These are phyloP conservation scores for Chamaea fasciata DNA, from an alignment of 2,113 vertebrate genomes.

Conservation along the genomic window DNA sequence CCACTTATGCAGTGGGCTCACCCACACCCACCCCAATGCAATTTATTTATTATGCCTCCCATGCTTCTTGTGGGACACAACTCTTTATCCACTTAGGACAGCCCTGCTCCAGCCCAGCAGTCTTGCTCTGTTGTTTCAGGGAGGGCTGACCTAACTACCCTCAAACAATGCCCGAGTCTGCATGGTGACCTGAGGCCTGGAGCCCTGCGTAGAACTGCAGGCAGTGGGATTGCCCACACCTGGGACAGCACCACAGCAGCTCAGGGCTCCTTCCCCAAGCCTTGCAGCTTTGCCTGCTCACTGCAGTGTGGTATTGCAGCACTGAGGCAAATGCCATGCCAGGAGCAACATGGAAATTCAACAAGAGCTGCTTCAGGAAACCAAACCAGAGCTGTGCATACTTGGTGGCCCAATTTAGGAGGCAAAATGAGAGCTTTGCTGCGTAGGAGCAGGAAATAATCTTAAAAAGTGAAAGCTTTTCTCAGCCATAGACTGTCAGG, in stretches of 20 bases:
- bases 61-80: not conserved
- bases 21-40: not conserved
- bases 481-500: conserved; percentile 28
- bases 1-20: not conserved
- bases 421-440: conserved; percentile 10
- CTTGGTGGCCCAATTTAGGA: conserved; percentile 9
- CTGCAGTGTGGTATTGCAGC: not conserved
- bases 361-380: not conserved
- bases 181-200: not conserved
- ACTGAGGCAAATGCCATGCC: not conserved
- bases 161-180: not conserved
- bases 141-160: not conserved
- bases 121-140: not conserved
- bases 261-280: not conserved
- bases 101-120: not conserved
- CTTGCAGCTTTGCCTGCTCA: not conserved
- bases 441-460: conserved; percentile 44
- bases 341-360: not conserved
- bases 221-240: rapidly evolving
- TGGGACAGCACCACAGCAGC: not conserved
- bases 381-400: not conserved
- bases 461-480: conserved; percentile 29
- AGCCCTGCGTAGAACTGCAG: rapidly evolving
- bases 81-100: not conserved
- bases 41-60: not conserved